A percentile compares a stretch with the other conserved stretches of the same genome.
phyloP scores from a whole-genome alignment of 2,888 invertebrate genomes.

The Ferdinandea cuprea region DNA sequence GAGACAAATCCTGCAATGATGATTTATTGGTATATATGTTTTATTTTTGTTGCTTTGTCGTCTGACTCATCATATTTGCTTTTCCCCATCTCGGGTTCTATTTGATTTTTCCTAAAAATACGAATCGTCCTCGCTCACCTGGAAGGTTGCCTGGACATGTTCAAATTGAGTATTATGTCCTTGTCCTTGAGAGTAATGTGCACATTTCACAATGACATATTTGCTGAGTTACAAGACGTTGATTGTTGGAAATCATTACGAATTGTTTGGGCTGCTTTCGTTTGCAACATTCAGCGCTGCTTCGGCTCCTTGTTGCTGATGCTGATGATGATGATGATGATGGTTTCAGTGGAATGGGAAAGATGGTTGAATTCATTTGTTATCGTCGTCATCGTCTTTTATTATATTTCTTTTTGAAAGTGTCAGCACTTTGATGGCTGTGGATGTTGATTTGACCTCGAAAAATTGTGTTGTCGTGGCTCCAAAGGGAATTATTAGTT shows the following conservation, averaged over 20 bases:
- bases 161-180: conserved; percentile 55
- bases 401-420: conserved; percentile 14
- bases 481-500: conserved; percentile 9
- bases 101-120: conserved; percentile 8
- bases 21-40: conserved; percentile 52
- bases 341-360: too few relatives aligned
- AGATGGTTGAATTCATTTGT: conserved; percentile 43
- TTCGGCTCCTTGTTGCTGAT: too few relatives aligned
- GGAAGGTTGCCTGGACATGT: too few relatives aligned
- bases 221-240: conserved; percentile 61
- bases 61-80: conserved; percentile 64
- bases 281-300: too few relatives aligned
- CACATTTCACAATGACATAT: conserved; percentile 54
- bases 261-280: conserved; percentile 41
- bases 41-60: conserved; percentile 35
- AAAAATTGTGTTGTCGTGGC: conserved; percentile 18
- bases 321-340: too few relatives aligned
- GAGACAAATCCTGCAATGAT: conserved; percentile 31
- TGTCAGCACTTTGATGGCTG: conserved; percentile 45
- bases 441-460: conserved; percentile 33
- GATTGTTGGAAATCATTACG: conserved; percentile 61
- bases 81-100: background rate
- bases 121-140: conserved; percentile 57
- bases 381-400: background rate
- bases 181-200: conserved; percentile 55